phyloP scores from a whole-genome alignment of 2,797 vertebrate species.

The Channallabes apus region DNA sequence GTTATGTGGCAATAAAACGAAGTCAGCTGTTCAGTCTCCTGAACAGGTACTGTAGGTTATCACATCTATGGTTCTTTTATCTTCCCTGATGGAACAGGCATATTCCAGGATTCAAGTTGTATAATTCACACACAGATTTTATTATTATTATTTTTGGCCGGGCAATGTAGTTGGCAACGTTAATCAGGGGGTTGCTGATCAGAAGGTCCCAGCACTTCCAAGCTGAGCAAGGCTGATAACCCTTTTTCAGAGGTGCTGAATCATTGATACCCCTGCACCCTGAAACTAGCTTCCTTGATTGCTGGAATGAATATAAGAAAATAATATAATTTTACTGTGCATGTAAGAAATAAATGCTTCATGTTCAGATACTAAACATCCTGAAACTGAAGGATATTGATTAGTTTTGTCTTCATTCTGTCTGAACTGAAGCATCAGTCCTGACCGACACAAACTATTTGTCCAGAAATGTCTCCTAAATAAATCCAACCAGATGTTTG shows the following conservation, averaged over 20 bases:
- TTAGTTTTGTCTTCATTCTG: slow-evolving; percentile 6
- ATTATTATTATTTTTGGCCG: no score
- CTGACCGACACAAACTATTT: neutral
- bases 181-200: neutral
- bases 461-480: neutral
- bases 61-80: no score
- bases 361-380: no score
- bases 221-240: neutral
- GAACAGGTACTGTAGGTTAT: no score
- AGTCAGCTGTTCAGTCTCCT: no score
- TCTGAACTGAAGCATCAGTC: neutral
- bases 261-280: neutral
- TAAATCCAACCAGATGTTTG: neutral
- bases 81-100: no score
- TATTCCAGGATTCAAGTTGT: no score
- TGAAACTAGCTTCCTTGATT: neutral
- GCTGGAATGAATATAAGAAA: neutral
- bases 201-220: neutral
- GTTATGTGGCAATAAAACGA: no score
- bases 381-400: slow-evolving; percentile 18
- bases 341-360: neutral
- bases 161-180: neutral
- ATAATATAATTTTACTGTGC: neutral
- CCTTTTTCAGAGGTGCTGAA: no score
- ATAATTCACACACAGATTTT: no score